A percentile compares a stretch with the other conserved stretches of the same genome.
These are phyloP conservation scores for Pachliopta kotzebuea DNA, from an alignment of 2,888 invertebrate species.

Conservation along the genomic window DNA sequence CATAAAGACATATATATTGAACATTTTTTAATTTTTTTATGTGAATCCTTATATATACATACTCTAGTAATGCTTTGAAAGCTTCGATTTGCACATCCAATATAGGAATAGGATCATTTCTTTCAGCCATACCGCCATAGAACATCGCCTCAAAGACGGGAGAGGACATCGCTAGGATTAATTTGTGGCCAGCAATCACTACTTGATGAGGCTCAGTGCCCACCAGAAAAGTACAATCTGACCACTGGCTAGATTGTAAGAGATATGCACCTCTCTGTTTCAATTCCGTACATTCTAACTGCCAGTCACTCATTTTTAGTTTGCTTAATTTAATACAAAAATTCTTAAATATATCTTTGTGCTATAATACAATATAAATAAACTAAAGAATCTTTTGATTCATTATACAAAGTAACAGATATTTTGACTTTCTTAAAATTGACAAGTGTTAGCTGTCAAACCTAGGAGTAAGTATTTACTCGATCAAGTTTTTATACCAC, in stretches of 20 bases:
- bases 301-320: conserved; percentile 83
- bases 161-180: conserved; percentile 91
- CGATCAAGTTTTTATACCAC: too few species aligned
- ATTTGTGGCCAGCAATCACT: conserved; percentile 87
- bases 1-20: too few species aligned
- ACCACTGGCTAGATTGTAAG: conserved; percentile 90
- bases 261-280: conserved; percentile 87
- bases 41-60: conserved; percentile 44
- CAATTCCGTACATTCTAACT: conserved; percentile 84
- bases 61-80: conserved; percentile 90
- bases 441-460: not conserved
- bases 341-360: not conserved
- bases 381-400: not conserved
- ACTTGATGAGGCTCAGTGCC: conserved; percentile 89
- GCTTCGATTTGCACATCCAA: conserved; percentile 93
- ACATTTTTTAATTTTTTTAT: too few species aligned
- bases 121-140: conserved; percentile 90
- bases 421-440: not conserved
- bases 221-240: conserved; percentile 90
- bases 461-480: too few species aligned
- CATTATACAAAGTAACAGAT: not conserved
- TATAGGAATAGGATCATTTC: conserved; percentile 88
- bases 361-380: not conserved
- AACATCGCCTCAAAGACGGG: conserved; percentile 95
- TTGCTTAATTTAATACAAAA: not conserved